A percentile compares a stretch with the other conserved stretches of the same genome.
Conservation (phyloP, 1,140 invertebrate genomes). For the Paramacrobiotus metropolitanus region DNA sequence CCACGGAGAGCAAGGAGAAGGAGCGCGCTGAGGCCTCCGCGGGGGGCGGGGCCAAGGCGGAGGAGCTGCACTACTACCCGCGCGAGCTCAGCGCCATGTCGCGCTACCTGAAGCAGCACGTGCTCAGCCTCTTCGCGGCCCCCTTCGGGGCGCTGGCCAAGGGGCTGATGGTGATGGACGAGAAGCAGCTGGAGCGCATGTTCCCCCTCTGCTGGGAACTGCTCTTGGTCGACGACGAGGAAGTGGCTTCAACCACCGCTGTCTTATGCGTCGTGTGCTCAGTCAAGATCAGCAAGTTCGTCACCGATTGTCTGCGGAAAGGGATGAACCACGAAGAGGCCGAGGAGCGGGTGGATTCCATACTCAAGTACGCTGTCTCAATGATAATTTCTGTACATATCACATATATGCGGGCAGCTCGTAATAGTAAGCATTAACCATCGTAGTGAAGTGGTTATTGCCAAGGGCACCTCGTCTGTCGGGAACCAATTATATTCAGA, state of each 20-base stretch:
- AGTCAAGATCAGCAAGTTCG: slow-evolving; percentile 6
- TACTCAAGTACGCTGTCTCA: slow-evolving; percentile 50
- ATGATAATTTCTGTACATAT: too few relatives aligned
- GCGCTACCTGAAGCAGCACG: slow-evolving; percentile 26
- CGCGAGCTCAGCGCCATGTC: background rate
- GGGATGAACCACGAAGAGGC: slow-evolving; percentile 59
- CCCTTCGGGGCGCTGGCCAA: slow-evolving; percentile 70
- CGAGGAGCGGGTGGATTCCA: slow-evolving; percentile 44
- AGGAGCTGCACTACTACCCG: background rate
- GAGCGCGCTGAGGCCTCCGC: too few relatives aligned
- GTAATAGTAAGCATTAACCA: too few relatives aligned
- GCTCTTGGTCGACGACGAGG: slow-evolving; percentile 44
- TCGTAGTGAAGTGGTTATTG: too few relatives aligned
- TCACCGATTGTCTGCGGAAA: slow-evolving; percentile 51
- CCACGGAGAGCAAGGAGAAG: too few relatives aligned
- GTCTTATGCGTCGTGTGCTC: slow-evolving; percentile 2
- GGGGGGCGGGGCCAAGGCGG: background rate
- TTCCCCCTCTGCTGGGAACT: slow-evolving; percentile 80
- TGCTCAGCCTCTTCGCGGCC: slow-evolving; percentile 62
- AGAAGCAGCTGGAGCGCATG: slow-evolving; percentile 63
- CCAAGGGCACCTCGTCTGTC: too few relatives aligned
- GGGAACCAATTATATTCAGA: too few relatives aligned
- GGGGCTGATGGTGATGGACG: slow-evolving; percentile 62
- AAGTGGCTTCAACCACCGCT: slow-evolving; percentile 28
- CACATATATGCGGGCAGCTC: too few relatives aligned